Base-by-base conservation (phyloP, 2,113 vertebrate species). In the Centropristis striata region DNA sequence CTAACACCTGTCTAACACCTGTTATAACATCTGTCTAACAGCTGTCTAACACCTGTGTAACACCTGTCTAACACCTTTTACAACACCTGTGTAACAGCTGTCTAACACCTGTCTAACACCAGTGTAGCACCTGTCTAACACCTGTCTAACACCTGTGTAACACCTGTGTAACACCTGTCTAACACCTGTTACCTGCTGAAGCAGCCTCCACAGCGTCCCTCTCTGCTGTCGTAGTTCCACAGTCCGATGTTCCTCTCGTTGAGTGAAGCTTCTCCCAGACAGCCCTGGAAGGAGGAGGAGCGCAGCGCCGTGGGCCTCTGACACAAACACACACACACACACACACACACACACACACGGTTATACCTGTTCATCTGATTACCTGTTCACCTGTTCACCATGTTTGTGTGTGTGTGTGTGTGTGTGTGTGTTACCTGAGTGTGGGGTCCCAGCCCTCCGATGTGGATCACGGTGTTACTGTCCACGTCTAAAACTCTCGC, bases 241-340 rank as follows among this genome's bases (percentile, higher is more conserved):
- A 99, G 93, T 8, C 98, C 98, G 0, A 99, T 80, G 20, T 96
- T 95, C 68, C 86, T 96, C 63, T 97, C 97, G 5, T 99, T 98
- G 44, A 99, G 85, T 1, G 88, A 93, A 0, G 96, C 94, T 46
- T 98, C 97, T 2, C 96, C 96, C 81, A 99, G 88, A 78, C 98
- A 99, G 9, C 98, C 98, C 91, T 93, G 94, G 82, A 99, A 99
- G 80, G 96, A 93, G 21, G 95, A 95, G 3, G 96, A 89, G 42
- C 94, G 96, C 89, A 99, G 94, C 4, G 91, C 86, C 0, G 95
- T 74, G 0, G 96, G 95, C 64, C 94, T 96, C 98, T 98, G 27
- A 42, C 53, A 59, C 47, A 20, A 46, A 41, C 13, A 7, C 41
- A 50, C n/a, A 32, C 36, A 10, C 41, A 42, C 23, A 46, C 53